A percentile compares a stretch with the other conserved stretches of the same genome.
These are phyloP conservation scores for Nematolebias whitei DNA, from an alignment of 2,113 vertebrate genomes.

Conservation along the genomic window DNA sequence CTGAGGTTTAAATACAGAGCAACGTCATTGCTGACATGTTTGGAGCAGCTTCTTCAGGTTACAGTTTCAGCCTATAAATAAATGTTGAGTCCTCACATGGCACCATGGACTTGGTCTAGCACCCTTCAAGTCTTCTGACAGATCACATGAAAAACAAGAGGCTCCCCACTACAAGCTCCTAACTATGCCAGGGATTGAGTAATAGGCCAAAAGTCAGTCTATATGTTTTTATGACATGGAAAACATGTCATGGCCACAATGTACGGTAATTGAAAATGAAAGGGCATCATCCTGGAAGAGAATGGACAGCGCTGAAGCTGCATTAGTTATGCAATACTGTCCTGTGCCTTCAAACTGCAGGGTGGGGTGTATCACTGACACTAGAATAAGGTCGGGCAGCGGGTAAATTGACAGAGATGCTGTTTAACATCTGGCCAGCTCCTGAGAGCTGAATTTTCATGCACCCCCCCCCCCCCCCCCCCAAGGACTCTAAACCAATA, in stretches of 20 bases:
- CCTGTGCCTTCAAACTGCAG: conserved; percentile 2
- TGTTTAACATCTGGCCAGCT: conserved; percentile 40
- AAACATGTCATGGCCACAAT: conserved; percentile 18
- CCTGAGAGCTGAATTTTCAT: conserved; percentile 16
- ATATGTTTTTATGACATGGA: conserved; percentile 40
- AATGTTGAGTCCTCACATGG: conserved; percentile 47
- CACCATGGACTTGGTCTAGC: conserved; percentile 29
- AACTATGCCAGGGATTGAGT: conserved; percentile 51
- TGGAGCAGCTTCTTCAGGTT: conserved; percentile 69
- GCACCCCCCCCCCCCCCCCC: conserved; percentile 7
- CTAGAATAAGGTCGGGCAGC: background rate
- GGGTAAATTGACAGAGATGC: conserved; percentile 12
- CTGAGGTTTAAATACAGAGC: conserved; percentile 53
- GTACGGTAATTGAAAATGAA: conserved; percentile 29
- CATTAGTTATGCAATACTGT: conserved; percentile 26
- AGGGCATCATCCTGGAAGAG: conserved; percentile 26
- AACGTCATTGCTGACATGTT: conserved; percentile 57
- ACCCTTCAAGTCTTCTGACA: conserved; percentile 32
- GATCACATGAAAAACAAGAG: conserved; percentile 48
- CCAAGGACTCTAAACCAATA: conserved; percentile 43
- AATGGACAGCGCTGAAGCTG: conserved; percentile 17
- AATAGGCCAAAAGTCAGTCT: conserved; percentile 59
- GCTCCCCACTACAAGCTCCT: conserved; percentile 26
- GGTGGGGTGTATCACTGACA: background rate
- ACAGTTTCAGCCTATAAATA: conserved; percentile 79